Conservation (phyloP, 2,113 vertebrate species). For the Theropithecus gelada region DNA sequence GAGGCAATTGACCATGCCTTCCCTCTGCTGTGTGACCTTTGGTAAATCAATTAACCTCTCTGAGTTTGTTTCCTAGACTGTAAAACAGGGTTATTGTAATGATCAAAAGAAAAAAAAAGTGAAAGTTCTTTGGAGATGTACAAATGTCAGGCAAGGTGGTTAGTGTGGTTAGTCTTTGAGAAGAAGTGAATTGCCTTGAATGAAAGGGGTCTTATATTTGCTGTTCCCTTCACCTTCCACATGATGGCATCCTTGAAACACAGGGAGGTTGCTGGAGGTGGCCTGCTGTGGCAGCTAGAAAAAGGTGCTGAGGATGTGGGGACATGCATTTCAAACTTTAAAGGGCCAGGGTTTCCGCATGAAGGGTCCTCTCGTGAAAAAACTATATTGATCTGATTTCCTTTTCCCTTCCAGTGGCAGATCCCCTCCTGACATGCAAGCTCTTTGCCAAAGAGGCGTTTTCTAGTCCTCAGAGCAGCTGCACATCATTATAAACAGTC, state of each 20-base stretch:
- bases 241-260: constrained; percentile 59
- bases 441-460: fast-evolving
- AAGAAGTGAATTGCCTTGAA: fast-evolving
- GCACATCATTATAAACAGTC: fast-evolving
- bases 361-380: not conserved
- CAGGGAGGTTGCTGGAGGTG: fast-evolving
- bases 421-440: not conserved
- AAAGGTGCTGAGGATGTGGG: not conserved
- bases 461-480: not conserved
- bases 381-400: too few species aligned
- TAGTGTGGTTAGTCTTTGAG: fast-evolving
- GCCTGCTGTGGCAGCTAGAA: fast-evolving
- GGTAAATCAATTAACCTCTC: not conserved
- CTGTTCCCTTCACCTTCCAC: not conserved
- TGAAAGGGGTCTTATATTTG: not conserved
- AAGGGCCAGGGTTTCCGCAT: not conserved
- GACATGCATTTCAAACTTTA: not conserved
- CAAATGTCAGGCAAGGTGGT: fast-evolving
- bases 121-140: fast-evolving
- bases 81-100: not conserved
- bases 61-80: not conserved
- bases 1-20: not conserved
- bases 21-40: not conserved
- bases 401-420: too few species aligned
- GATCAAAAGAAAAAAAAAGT: not conserved